Evolutionary conservation across 2,797 vertebrate genomes (phyloP).

Genomic region (Xerus rutilus): DNA sequence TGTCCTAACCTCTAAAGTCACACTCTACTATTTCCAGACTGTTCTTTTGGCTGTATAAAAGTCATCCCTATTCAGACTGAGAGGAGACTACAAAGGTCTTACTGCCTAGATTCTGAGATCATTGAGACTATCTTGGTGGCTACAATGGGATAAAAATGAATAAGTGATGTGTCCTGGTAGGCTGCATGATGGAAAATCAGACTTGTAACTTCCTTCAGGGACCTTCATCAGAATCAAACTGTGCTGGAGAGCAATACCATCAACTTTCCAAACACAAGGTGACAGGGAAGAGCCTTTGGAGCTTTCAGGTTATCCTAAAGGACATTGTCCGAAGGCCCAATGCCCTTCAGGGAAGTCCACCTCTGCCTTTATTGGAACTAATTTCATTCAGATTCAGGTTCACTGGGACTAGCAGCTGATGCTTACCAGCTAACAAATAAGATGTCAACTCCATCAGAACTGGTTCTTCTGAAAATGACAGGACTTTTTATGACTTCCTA

Average conservation of each 20-base stretch:
- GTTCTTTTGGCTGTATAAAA: neutral
- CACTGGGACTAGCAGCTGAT: neutral
- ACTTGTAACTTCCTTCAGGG: neutral
- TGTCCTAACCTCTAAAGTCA: neutral
- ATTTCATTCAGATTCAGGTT: neutral
- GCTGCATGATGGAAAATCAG: neutral
- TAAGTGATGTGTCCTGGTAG: neutral
- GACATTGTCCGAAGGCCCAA: neutral
- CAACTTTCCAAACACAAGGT: neutral
- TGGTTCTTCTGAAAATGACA: neutral
- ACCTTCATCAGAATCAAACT: neutral
- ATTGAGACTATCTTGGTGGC: neutral
- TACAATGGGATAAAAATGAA: neutral
- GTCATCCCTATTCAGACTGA: neutral
- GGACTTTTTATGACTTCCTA: neutral
- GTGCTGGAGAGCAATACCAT: neutral
- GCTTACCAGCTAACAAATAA: conserved; percentile 8
- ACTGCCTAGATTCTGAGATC: neutral
- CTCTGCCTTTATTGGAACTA: neutral
- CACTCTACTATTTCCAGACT: neutral
- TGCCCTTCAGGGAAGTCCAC: neutral
- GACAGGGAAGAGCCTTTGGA: neutral
- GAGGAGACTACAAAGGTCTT: neutral
- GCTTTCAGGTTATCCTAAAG: neutral
- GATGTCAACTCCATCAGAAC: neutral